A percentile compares a stretch with the other conserved stretches of the same genome.
phyloP scores from a whole-genome alignment of 2,113 vertebrate species.

The Otocyon megalotis region DNA sequence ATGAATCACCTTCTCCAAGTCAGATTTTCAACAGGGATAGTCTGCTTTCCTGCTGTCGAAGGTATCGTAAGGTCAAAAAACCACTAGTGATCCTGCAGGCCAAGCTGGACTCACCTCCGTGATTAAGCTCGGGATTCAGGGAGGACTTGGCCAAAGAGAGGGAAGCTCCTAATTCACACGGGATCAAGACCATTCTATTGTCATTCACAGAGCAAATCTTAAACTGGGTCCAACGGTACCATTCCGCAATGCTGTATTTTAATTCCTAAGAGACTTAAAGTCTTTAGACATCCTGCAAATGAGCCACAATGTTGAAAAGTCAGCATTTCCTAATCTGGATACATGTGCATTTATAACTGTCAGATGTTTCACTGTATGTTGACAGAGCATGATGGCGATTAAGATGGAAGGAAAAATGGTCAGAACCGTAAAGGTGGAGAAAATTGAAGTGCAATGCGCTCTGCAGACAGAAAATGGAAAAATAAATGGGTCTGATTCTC shows the following conservation, averaged over 20 bases:
- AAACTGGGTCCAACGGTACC: background rate
- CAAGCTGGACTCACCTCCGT: background rate
- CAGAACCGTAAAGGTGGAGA: background rate
- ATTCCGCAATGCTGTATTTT: background rate
- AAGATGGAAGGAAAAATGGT: background rate
- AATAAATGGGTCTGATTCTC: conserved; percentile 48
- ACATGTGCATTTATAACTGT: accelerated
- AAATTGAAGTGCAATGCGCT: background rate
- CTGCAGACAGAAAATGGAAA: conserved; percentile 54
- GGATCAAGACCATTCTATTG: background rate
- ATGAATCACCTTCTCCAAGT: background rate
- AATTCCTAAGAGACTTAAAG: background rate
- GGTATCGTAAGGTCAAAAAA: accelerated
- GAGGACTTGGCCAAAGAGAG: background rate
- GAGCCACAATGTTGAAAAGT: accelerated
- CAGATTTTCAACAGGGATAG: background rate
- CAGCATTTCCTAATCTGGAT: background rate
- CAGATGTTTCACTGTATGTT: accelerated
- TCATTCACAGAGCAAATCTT: background rate
- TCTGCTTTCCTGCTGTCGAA: background rate
- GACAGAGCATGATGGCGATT: background rate
- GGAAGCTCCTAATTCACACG: background rate
- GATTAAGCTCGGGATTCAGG: background rate
- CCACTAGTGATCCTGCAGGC: accelerated
- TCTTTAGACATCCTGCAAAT: background rate